A percentile compares a stretch with the other conserved stretches of the same genome.
phyloP scores from a whole-genome alignment of 2,888 invertebrate species.

The Dryadula phaetusa region DNA sequence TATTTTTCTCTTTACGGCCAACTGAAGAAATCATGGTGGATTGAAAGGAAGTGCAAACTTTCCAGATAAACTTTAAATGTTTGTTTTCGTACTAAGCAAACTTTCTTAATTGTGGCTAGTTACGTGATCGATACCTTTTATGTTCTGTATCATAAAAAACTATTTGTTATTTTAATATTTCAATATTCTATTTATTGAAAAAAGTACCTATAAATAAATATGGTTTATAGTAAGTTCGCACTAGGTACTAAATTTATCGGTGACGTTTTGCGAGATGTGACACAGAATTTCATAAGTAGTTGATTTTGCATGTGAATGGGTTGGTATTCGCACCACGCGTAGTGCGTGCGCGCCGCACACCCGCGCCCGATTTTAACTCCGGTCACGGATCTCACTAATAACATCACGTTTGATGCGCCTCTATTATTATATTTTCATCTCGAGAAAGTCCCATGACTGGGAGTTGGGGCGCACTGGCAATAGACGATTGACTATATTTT shows the following conservation, averaged over 20 bases:
- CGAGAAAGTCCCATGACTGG: slow-evolving; percentile 76
- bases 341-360: slow-evolving; percentile 67
- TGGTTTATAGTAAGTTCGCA: not conserved
- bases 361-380: slow-evolving; percentile 60
- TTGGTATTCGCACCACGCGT: slow-evolving; percentile 72
- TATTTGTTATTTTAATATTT: not conserved
- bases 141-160: not conserved
- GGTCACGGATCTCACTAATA: slow-evolving; percentile 81
- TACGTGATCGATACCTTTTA: slow-evolving; percentile 20
- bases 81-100: slow-evolving; percentile 29
- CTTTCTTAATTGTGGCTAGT: slow-evolving; percentile 19
- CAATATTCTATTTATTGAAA: not conserved
- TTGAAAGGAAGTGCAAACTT: slow-evolving; percentile 38
- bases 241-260: slow-evolving; percentile 33
- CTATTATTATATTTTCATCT: slow-evolving; percentile 84
- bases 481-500: slow-evolving; percentile 55
- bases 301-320: slow-evolving; percentile 78
- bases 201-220: not conserved
- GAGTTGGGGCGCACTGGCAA: slow-evolving; percentile 62
- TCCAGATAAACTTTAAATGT: slow-evolving; percentile 30
- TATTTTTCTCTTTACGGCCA: slow-evolving; percentile 68
- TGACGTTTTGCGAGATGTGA: slow-evolving; percentile 58
- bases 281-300: slow-evolving; percentile 51
- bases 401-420: slow-evolving; percentile 85
- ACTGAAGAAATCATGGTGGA: slow-evolving; percentile 61